Evolutionary conservation across 2,113 vertebrate genomes (phyloP).

Genomic region (Halcyon senegalensis): DNA sequence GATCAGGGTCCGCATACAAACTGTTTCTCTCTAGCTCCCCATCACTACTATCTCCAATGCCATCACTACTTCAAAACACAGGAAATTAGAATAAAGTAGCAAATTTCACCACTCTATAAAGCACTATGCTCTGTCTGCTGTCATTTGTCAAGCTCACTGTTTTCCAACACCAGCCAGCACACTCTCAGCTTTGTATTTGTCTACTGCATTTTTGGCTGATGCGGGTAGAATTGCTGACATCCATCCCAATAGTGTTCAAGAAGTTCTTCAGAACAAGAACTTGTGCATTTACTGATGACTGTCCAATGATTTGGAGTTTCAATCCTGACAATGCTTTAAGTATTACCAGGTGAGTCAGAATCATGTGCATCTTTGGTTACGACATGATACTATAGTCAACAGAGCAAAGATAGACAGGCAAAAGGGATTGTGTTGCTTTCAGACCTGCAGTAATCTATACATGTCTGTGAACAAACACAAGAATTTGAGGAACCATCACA

Average conservation of each 20-base stretch:
- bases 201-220: neutral
- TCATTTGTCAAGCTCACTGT: neutral
- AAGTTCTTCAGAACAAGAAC: neutral
- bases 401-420: neutral
- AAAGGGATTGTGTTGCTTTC: neutral
- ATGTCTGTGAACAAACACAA: neutral
- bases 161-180: neutral
- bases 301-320: neutral
- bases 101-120: neutral
- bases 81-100: neutral
- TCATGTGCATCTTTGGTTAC: neutral
- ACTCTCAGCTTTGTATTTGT: neutral
- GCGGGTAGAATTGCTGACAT: neutral
- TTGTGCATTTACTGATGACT: neutral
- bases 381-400: neutral
- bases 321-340: neutral
- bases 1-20: accelerated
- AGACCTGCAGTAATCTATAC: neutral
- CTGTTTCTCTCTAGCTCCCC: neutral
- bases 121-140: neutral
- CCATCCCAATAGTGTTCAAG: neutral
- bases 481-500: neutral
- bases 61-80: neutral
- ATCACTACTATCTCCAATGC: neutral
- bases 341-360: neutral